Evolutionary conservation across 2,113 vertebrate species (phyloP).

Genomic region (Rostratula benghalensis): DNA sequence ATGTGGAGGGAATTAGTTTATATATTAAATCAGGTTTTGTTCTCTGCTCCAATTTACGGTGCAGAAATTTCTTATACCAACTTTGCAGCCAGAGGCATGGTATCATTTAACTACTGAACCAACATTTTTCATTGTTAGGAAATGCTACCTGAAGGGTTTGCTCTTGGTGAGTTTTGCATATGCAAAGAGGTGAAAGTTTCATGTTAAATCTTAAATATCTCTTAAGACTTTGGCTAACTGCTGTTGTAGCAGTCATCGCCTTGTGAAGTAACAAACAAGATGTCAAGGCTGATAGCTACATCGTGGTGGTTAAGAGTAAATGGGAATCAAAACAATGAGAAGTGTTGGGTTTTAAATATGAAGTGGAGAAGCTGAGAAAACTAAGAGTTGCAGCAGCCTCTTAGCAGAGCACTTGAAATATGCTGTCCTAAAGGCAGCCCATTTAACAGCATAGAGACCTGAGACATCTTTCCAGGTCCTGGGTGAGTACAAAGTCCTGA

Average conservation of each 20-base stretch:
- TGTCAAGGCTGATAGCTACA: neutral
- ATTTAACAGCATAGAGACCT: neutral
- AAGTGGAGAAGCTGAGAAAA: neutral
- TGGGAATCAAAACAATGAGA: neutral
- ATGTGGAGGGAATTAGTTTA: neutral
- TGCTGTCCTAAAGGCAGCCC: neutral
- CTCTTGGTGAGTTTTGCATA: neutral
- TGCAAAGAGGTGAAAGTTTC: neutral
- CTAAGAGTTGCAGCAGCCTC: neutral
- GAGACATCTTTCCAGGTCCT: neutral
- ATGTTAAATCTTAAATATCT: neutral
- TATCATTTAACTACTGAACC: neutral
- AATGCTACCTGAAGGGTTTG: neutral
- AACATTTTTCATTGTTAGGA: neutral
- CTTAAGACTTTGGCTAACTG: neutral
- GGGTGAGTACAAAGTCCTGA: neutral
- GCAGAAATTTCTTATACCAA: neutral
- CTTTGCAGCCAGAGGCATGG: neutral
- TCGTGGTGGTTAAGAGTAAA: neutral
- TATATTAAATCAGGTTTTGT: neutral
- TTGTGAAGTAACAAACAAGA: neutral
- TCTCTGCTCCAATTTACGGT: neutral
- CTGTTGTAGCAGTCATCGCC: neutral
- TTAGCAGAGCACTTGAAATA: neutral
- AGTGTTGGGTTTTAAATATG: neutral